A percentile compares a stretch with the other conserved stretches of the same genome.
phyloP scores from a whole-genome alignment of 1,140 invertebrate species.

The Drosophila bifasciata region DNA sequence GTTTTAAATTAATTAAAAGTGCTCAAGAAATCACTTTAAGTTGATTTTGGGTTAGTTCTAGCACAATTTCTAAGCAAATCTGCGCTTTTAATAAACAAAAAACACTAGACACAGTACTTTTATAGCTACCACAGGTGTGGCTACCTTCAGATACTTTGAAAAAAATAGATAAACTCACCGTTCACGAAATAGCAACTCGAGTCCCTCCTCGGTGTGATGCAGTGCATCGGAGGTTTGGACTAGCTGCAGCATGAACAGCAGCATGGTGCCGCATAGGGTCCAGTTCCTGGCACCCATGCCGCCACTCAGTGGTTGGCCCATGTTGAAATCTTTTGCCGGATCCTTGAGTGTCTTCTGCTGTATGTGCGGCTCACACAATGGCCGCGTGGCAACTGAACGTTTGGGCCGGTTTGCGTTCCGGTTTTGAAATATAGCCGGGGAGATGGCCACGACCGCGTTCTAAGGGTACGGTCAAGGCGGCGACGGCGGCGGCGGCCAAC shows the following conservation, averaged over 20 bases:
- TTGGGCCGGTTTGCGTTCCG: conserved; percentile 31
- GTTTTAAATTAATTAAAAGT: too few relatives aligned
- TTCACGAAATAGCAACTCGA: conserved; percentile 83
- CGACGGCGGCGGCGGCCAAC: conserved; percentile 29
- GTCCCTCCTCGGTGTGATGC: conserved; percentile 81
- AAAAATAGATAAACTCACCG: conserved; percentile 74
- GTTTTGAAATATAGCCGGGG: conserved; percentile 72
- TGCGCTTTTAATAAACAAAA: too few relatives aligned
- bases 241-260: conserved; percentile 64
- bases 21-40: not conserved
- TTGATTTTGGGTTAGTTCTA: not conserved
- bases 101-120: too few relatives aligned
- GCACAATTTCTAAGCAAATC: too few relatives aligned
- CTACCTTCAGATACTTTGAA: too few relatives aligned
- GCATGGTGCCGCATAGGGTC: conserved; percentile 56
- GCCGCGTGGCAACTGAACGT: conserved; percentile 53
- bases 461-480: not conserved
- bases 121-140: too few relatives aligned
- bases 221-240: conserved; percentile 59
- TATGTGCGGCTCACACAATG: conserved; percentile 36
- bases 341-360: not conserved
- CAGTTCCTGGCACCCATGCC: conserved; percentile 38
- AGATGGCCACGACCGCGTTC: not conserved
- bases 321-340: conserved; percentile 17
- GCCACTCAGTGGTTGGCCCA: conserved; percentile 23